Conservation (phyloP, 2,888 invertebrate genomes). For the Gastrophysa polygoni region DNA sequence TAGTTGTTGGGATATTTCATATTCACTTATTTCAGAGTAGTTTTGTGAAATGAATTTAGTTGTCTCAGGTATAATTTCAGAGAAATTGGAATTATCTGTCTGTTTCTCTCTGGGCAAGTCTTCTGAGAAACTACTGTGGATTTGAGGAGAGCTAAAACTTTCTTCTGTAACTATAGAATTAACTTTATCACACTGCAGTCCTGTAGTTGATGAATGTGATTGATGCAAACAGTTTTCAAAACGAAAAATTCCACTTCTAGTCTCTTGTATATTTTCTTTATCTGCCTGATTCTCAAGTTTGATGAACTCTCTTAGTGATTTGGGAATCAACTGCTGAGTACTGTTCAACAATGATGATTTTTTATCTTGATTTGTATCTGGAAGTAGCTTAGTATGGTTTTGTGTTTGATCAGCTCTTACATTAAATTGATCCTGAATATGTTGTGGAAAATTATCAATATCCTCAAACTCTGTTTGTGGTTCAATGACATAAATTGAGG, state of each 20-base stretch:
- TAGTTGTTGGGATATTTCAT: neutral
- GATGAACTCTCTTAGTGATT: slow-evolving; percentile 3
- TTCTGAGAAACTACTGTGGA: slow-evolving; percentile 6
- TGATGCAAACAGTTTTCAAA: neutral
- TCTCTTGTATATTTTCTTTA: neutral
- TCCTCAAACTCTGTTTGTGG: slow-evolving; percentile 9
- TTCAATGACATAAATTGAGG: slow-evolving; percentile 22
- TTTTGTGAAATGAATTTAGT: neutral
- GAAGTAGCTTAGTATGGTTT: neutral
- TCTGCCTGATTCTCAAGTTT: neutral
- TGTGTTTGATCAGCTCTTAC: neutral
- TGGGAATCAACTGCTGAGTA: neutral
- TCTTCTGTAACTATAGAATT: neutral
- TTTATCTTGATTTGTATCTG: neutral
- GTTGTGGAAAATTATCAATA: neutral
- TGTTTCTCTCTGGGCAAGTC: neutral
- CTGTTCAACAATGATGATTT: neutral
- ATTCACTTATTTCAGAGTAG: neutral
- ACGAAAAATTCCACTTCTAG: neutral
- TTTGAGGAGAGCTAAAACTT: neutral
- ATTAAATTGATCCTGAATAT: neutral
- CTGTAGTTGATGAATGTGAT: neutral
- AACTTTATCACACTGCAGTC: neutral
- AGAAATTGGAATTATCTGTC: slow-evolving; percentile 2
- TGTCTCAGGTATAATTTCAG: neutral